A percentile compares a stretch with the other conserved stretches of the same genome.
phyloP scores from a whole-genome alignment of 2,113 vertebrate species.

The Crotalus helleri region DNA sequence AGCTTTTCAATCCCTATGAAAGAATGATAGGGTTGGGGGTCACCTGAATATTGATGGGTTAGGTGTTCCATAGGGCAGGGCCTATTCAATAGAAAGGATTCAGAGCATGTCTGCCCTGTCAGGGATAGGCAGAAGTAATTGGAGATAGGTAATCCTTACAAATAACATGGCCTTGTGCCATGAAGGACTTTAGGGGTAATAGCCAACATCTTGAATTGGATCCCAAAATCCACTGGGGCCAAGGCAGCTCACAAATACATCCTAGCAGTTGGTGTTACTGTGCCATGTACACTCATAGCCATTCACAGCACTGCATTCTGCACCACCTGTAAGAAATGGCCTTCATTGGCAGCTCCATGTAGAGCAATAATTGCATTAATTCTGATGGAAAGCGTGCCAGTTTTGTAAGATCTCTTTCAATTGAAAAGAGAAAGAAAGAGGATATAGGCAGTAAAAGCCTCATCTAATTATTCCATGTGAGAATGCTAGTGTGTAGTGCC shows the following conservation, averaged over 20 bases:
- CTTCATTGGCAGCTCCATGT: background rate
- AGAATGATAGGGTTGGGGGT: background rate
- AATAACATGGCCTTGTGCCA: background rate
- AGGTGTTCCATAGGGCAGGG: background rate
- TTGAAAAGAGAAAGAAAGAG: background rate
- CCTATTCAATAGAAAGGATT: background rate
- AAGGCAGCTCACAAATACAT: background rate
- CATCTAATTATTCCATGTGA: background rate
- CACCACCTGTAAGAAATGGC: background rate
- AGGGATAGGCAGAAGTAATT: background rate
- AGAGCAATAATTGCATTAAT: background rate
- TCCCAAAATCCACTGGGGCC: background rate
- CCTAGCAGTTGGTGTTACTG: background rate
- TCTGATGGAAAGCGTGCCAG: background rate
- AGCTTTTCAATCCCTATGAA: background rate
- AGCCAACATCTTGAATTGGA: background rate
- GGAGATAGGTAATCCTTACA: background rate
- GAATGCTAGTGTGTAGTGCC: background rate
- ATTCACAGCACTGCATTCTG: background rate
- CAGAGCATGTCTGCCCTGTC: background rate
- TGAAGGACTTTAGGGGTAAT: background rate
- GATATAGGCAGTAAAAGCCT: background rate
- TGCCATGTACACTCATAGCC: background rate
- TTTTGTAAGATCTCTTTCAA: background rate
- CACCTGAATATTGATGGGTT: background rate